phyloP scores from a whole-genome alignment of 2,797 vertebrate species.

The Cercopithecus mitis region DNA sequence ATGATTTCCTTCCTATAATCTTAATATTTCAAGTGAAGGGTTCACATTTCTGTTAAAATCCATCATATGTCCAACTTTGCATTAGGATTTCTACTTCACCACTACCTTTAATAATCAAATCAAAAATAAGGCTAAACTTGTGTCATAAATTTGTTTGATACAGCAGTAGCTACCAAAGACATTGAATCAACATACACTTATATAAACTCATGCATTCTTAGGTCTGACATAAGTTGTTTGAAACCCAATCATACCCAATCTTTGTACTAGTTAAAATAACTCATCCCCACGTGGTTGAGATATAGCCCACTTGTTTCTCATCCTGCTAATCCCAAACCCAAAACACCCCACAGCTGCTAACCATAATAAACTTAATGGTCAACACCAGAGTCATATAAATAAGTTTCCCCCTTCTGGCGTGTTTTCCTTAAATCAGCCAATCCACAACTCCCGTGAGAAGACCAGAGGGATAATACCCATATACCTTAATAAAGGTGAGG shows the following conservation, averaged over 20 bases:
- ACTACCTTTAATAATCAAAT: constrained; percentile 24
- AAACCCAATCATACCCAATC: neutral
- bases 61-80: neutral
- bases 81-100: neutral
- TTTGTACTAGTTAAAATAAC: neutral
- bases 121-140: neutral
- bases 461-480: neutral
- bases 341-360: neutral
- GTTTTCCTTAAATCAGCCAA: neutral
- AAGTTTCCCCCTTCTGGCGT: neutral
- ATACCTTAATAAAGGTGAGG: neutral
- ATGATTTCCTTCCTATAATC: neutral
- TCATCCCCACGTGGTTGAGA: neutral
- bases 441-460: neutral
- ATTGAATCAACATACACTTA: neutral
- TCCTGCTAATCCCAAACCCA: neutral
- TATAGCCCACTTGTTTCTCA: neutral
- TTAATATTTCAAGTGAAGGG: constrained; percentile 3
- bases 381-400: neutral
- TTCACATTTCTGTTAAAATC: constrained; percentile 34
- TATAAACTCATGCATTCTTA: neutral
- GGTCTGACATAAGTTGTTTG: neutral
- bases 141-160: neutral
- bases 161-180: neutral
- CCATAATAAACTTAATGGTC: neutral